Conservation (phyloP, 2,113 vertebrate genomes). For the Mola mola region DNA sequence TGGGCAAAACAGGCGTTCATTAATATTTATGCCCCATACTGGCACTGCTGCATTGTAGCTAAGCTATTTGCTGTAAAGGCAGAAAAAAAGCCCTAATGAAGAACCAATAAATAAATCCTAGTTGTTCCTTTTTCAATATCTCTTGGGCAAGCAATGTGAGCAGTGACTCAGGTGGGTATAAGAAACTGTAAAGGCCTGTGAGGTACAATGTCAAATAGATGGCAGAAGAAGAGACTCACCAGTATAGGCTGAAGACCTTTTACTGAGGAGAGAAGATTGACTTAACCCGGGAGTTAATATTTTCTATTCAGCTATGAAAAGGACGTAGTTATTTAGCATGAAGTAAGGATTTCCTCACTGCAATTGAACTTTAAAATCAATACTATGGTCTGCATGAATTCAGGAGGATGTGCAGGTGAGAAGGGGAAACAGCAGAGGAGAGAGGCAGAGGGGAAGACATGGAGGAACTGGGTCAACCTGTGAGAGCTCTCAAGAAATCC, state of each 20-base stretch:
- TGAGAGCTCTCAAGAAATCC: constrained; percentile 72
- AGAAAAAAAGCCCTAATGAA: constrained; percentile 63
- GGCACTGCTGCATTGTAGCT: constrained; percentile 81
- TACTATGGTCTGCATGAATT: constrained; percentile 11
- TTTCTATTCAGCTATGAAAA: constrained; percentile 12
- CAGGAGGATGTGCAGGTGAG: constrained; percentile 25
- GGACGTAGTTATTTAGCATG: constrained; percentile 17
- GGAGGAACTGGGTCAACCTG: constrained; percentile 83
- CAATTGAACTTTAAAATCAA: constrained; percentile 28
- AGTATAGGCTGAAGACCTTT: constrained; percentile 23
- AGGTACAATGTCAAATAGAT: neutral
- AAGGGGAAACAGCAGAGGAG: constrained; percentile 23
- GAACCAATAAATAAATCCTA: constrained; percentile 52
- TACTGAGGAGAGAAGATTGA: constrained; percentile 13
- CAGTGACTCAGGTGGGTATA: constrained; percentile 15
- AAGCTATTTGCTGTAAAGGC: constrained; percentile 71
- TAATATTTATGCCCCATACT: constrained; percentile 80
- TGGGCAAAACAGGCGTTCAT: constrained; percentile 75
- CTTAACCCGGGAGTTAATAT: constrained; percentile 34
- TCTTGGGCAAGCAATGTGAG: constrained; percentile 35
- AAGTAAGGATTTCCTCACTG: constrained; percentile 21
- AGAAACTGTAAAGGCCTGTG: constrained; percentile 17
- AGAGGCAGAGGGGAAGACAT: constrained; percentile 53
- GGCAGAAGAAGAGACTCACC: constrained; percentile 4
- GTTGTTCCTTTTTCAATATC: constrained; percentile 34